A percentile compares a stretch with the other conserved stretches of the same genome.
phyloP scores from a whole-genome alignment of 2,888 invertebrate species.

The Pristionchus japonicus region DNA sequence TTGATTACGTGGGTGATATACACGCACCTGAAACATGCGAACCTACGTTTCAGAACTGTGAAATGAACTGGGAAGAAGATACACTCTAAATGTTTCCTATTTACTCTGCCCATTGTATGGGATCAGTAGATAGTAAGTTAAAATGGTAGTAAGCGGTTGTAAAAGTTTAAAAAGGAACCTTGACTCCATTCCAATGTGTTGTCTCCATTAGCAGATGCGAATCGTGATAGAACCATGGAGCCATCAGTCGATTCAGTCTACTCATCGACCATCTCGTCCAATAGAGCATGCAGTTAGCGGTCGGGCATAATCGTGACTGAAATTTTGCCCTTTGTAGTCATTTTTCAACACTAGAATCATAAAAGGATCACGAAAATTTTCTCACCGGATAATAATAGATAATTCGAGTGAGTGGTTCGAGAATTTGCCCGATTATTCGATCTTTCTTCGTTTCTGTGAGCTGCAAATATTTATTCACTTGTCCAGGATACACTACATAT shows the following conservation, averaged over 20 bases:
- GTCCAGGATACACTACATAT: too few relatives aligned
- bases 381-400: not conserved
- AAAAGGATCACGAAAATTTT: not conserved
- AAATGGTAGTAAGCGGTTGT: too few relatives aligned
- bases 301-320: not conserved
- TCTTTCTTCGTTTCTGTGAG: not conserved
- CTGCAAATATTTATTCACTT: not conserved
- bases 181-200: not conserved
- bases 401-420: not conserved
- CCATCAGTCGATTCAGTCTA: not conserved
- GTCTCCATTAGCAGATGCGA: not conserved
- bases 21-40: constrained; percentile 54
- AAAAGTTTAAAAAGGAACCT: not conserved
- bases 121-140: too few relatives aligned
- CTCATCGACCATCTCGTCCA: not conserved
- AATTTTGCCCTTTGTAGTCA: too few relatives aligned
- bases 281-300: not conserved
- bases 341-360: not conserved
- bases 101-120: too few relatives aligned
- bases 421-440: not conserved
- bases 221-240: not conserved
- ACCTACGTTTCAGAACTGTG: not conserved
- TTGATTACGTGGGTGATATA: constrained; percentile 58
- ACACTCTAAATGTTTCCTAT: too few relatives aligned
- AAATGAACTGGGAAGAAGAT: too few relatives aligned